Percentiles rank a stretch among this genome's conserved stretches.
phyloP scores from a whole-genome alignment of 2,888 invertebrate species.

The Dascillus cervinus region DNA sequence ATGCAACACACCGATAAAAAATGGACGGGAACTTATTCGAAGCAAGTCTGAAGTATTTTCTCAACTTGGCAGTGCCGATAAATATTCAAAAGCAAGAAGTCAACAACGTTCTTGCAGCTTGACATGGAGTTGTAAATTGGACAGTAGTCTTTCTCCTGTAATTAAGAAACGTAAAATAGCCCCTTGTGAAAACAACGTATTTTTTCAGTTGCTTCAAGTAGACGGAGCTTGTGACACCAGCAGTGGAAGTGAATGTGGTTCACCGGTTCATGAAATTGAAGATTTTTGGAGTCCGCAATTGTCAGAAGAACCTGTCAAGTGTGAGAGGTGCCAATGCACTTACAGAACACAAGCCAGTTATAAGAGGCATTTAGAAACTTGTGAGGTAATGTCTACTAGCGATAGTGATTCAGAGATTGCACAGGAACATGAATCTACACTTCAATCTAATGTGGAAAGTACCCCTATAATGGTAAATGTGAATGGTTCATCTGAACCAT shows the following conservation, averaged over 20 bases:
- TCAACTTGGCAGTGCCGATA: conserved; percentile 38
- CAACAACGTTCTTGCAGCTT: conserved; percentile 62
- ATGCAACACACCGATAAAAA: conserved; percentile 44
- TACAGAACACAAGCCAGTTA: conserved; percentile 77
- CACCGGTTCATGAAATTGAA: conserved; percentile 26
- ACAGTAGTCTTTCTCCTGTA: conserved; percentile 52
- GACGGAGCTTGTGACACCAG: conserved; percentile 48
- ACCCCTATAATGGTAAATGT: conserved; percentile 10
- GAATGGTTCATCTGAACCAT: conserved; percentile 25
- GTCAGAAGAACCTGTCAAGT: conserved; percentile 71
- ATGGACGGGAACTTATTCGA: conserved; percentile 51
- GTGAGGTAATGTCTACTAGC: conserved; percentile 71
- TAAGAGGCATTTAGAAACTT: conserved; percentile 67
- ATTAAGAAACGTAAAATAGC: conserved; percentile 59
- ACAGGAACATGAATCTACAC: not conserved
- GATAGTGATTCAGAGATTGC: conserved; percentile 68
- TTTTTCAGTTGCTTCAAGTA: conserved; percentile 47
- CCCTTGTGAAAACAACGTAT: conserved; percentile 38
- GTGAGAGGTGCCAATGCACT: conserved; percentile 80
- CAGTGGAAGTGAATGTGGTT: conserved; percentile 45
- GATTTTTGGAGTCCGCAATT: conserved; percentile 39
- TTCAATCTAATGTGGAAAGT: conserved; percentile 1
- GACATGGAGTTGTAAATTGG: conserved; percentile 63
- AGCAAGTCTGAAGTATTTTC: conserved; percentile 59
- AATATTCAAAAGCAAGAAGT: conserved; percentile 44